Conservation (phyloP, 2,797 vertebrate genomes). For the Tolypeutes matacus region DNA sequence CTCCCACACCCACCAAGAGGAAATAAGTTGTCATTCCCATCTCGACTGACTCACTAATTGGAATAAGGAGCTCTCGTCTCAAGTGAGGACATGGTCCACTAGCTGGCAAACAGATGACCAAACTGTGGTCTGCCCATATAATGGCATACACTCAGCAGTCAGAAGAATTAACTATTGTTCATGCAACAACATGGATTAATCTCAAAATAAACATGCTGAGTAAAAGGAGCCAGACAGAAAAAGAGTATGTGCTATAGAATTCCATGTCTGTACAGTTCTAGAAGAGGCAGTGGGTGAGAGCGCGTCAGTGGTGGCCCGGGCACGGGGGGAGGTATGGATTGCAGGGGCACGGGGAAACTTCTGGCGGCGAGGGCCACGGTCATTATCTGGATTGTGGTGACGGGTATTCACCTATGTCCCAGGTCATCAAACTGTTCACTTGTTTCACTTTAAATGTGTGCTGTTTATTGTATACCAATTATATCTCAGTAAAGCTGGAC, state of each 20-base stretch:
- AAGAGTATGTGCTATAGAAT: too few species aligned
- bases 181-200: background rate
- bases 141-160: accelerated
- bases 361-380: background rate
- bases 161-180: background rate
- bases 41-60: background rate
- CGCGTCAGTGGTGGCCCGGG: background rate
- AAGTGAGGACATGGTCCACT: background rate
- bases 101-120: background rate
- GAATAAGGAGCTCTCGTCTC: background rate
- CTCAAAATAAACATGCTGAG: background rate
- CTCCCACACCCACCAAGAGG: background rate
- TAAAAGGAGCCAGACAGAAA: background rate
- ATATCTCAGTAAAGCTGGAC: background rate
- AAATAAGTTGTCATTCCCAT: background rate
- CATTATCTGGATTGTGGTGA: background rate
- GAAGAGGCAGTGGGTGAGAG: background rate
- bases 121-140: background rate
- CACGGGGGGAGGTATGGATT: background rate
- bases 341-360: background rate
- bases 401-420: background rate
- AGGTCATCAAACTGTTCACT: background rate
- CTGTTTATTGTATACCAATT: background rate
- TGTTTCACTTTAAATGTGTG: background rate
- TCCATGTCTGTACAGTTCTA: background rate